A percentile compares a stretch with the other conserved stretches of the same genome.
Conservation (phyloP, 1,140 invertebrate species). For the Lordiphosa stackelbergi region DNA sequence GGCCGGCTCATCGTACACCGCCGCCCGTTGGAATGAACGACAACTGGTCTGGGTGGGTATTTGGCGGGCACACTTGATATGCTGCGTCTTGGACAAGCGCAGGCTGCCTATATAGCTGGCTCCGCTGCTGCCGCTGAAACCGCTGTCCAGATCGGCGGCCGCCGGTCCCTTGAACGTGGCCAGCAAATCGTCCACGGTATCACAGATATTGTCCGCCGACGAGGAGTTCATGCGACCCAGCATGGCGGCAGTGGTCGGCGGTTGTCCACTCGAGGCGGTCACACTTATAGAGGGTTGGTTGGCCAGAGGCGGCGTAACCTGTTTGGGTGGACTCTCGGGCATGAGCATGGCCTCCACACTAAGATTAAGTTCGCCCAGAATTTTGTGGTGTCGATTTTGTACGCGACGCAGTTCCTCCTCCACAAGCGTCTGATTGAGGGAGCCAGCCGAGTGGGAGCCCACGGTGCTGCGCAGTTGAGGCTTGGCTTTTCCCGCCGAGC, state of each 20-base stretch:
- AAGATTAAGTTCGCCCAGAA: constrained; percentile 90
- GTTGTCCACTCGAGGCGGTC: constrained; percentile 66
- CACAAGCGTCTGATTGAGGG: constrained; percentile 82
- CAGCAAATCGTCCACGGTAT: constrained; percentile 76
- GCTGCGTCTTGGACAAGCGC: constrained; percentile 78
- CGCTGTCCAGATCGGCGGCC: constrained; percentile 84
- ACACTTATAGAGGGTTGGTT: constrained; percentile 77
- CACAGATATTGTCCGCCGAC: constrained; percentile 75
- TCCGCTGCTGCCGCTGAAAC: constrained; percentile 87
- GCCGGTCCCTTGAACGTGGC: constrained; percentile 76
- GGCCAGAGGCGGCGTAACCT: constrained; percentile 40
- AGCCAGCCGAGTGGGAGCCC: constrained; percentile 73
- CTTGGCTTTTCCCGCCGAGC: constrained; percentile 23
- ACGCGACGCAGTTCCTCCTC: constrained; percentile 89
- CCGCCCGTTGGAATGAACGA: constrained; percentile 60
- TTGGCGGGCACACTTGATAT: constrained; percentile 66
- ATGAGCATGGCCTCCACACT: constrained; percentile 92
- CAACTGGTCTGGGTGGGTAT: constrained; percentile 52
- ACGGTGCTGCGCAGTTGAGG: constrained; percentile 34
- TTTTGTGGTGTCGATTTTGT: constrained; percentile 86
- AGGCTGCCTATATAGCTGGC: constrained; percentile 85
- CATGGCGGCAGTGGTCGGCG: constrained; percentile 26
- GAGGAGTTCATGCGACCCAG: constrained; percentile 52
- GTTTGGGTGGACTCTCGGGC: constrained; percentile 79
- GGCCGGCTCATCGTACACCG: constrained; percentile 30